These are phyloP conservation scores for Oriolus oriolus DNA, from an alignment of 2,113 vertebrate genomes.

Conservation along the genomic window DNA sequence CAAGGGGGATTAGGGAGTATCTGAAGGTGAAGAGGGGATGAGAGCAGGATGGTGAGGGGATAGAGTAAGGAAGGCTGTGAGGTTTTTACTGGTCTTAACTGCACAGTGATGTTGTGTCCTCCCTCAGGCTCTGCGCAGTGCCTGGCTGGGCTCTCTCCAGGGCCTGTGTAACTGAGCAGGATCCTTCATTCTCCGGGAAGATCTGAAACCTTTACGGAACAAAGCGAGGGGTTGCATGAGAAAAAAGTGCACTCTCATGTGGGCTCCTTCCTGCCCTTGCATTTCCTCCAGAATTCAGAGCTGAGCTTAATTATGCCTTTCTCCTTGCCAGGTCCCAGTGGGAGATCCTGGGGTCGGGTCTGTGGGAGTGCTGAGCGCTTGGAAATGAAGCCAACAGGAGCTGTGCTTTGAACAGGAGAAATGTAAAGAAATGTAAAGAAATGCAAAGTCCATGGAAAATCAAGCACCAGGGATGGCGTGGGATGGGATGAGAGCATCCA, in stretches of 20 bases:
- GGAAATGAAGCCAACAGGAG: background rate
- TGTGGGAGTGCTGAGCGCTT: background rate
- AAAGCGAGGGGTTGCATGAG: background rate
- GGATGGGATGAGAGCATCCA: background rate
- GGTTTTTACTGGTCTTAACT: background rate
- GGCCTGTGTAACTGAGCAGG: background rate
- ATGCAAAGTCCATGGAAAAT: conserved; percentile 5
- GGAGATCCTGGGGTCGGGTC: background rate
- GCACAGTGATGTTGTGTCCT: background rate
- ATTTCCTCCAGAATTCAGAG: background rate
- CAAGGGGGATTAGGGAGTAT: background rate
- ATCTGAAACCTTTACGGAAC: background rate
- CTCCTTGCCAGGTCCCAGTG: background rate
- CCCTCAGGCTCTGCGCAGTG: background rate
- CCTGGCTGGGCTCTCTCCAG: background rate
- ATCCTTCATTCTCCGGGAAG: background rate
- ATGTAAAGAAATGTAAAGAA: background rate
- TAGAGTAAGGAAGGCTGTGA: background rate
- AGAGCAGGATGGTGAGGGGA: background rate
- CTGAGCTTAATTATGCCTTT: background rate
- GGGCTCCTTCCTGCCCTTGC: background rate
- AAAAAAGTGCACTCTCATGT: background rate
- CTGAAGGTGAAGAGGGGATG: background rate
- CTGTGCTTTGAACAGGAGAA: background rate
- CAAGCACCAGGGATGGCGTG: background rate